Evolutionary conservation across 2,797 vertebrate species (phyloP), one percentile per base, ranked within the genome.

Genomic region (Eleutherodactylus coqui): DNA sequence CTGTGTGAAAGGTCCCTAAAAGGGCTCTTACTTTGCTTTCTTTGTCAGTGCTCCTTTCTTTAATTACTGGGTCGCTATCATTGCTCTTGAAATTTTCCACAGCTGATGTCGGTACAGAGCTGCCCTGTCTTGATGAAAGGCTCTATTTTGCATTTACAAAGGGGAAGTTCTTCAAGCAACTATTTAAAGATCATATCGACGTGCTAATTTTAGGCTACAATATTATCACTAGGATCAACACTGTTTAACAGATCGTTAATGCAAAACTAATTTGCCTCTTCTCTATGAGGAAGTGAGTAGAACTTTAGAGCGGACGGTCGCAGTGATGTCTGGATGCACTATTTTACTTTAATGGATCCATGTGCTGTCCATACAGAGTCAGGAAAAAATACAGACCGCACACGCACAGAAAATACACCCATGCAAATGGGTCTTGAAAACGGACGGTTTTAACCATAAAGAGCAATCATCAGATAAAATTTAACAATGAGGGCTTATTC

Each of bases 121-220:
- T 9, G 16, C 32, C 36, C 29, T 49, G 29, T 53, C 47, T 19
- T 11, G 24, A 82, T 72, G 34, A 73, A 73, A 72, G 49, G 67
- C 19, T 69, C n/a, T 14, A 19, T 72, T 73, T 82, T 38, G 32
- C 45, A 82, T 58, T 47, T n/a, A 82, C 64, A 82, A 36, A 51
- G 34, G 64, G 79, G 64, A 82, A 82, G 78, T 80, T 47, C 32
- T 24, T 34, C 17, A 53, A 67, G 45, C n/a, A 19, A 9, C 47
- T 82, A 38, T 82, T 72, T 70, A 82, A 70, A 82, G 80, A 82
- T 43, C 49, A 32, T 55, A 70, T 73, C 55, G 24, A 60, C 55
- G 38, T 16, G 3, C 79, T 82, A 72, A 70, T 70, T 70, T 36
- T 82, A 82, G 79, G 29, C 55, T 43, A 53, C 24, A 72, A 70